A percentile compares a stretch with the other conserved stretches of the same genome.
Evolutionary conservation across 2,797 vertebrate genomes (phyloP).

Genomic region (Coranthus polyacanthus): DNA sequence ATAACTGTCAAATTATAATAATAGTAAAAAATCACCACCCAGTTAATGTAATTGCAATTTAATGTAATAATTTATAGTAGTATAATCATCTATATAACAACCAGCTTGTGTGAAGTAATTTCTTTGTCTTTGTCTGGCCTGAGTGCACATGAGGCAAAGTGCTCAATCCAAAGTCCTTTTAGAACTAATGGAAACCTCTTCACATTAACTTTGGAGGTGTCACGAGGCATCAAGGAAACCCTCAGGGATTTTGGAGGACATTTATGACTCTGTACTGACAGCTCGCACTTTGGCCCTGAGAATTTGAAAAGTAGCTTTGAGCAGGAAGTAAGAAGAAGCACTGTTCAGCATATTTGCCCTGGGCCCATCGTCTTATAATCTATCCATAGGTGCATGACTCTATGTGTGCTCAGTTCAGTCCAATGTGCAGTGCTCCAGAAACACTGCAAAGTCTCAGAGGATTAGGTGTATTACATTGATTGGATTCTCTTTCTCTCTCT

Average conservation of each 20-base stretch:
- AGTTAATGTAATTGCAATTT: too few species aligned
- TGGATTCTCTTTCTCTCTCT: conserved; percentile 9
- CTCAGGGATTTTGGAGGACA: conserved; percentile 1
- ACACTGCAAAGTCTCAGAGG: conserved; percentile 10
- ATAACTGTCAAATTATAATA: too few species aligned
- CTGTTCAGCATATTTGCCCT: neutral
- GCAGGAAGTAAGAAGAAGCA: conserved; percentile 4
- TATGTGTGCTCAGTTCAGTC: conserved; percentile 15
- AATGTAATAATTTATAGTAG: too few species aligned
- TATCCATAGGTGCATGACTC: conserved; percentile 1
- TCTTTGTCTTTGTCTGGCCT: too few species aligned
- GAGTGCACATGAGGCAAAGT: neutral
- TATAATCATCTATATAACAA: too few species aligned
- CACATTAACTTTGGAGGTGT: conserved; percentile 8
- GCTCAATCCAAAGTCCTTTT: neutral
- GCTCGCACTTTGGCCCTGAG: neutral
- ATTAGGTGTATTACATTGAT: conserved; percentile 10
- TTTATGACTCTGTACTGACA: conserved; percentile 9
- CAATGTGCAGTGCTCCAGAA: too few species aligned
- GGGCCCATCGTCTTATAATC: conserved; percentile 15
- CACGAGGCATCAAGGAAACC: neutral
- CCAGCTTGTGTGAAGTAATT: too few species aligned
- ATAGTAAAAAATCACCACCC: too few species aligned
- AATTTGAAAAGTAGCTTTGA: neutral
- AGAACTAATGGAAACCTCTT: neutral